Evolutionary conservation across 2,888 invertebrate genomes (phyloP).

Genomic region (Ptilodon capucinus): DNA sequence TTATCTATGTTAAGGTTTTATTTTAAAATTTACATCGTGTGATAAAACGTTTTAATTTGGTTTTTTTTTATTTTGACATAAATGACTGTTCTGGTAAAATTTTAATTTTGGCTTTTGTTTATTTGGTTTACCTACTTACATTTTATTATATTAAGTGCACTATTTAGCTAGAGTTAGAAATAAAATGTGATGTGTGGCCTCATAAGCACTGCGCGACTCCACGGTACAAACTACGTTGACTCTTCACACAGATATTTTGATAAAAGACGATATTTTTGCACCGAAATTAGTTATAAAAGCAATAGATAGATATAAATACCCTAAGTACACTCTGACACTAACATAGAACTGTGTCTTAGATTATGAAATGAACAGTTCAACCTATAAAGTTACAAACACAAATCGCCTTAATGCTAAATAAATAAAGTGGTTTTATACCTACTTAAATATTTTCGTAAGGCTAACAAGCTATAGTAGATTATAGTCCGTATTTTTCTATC

Average conservation of each 20-base stretch:
- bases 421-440: no score
- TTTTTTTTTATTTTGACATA: conserved; percentile 7
- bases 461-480: no score
- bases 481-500: no score
- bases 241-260: conserved; percentile 72
- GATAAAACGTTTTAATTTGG: conserved; percentile 19
- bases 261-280: conserved; percentile 76
- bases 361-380: no score
- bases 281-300: conserved; percentile 59
- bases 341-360: neutral
- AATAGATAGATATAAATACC: conserved; percentile 37
- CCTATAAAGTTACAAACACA: no score
- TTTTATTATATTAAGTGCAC: neutral
- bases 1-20: conserved; percentile 24
- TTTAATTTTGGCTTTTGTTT: neutral
- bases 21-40: conserved; percentile 25
- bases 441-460: no score
- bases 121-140: neutral
- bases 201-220: conserved; percentile 44
- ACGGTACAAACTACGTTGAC: conserved; percentile 68
- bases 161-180: conserved; percentile 3
- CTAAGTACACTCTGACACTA: neutral
- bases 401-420: no score
- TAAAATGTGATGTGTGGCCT: conserved; percentile 51
- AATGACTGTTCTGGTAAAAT: neutral